These are phyloP conservation scores for Oopsacas minuta DNA, from an alignment of 37 sponge, comb jelly and placozoan species.

Conservation along the genomic window DNA sequence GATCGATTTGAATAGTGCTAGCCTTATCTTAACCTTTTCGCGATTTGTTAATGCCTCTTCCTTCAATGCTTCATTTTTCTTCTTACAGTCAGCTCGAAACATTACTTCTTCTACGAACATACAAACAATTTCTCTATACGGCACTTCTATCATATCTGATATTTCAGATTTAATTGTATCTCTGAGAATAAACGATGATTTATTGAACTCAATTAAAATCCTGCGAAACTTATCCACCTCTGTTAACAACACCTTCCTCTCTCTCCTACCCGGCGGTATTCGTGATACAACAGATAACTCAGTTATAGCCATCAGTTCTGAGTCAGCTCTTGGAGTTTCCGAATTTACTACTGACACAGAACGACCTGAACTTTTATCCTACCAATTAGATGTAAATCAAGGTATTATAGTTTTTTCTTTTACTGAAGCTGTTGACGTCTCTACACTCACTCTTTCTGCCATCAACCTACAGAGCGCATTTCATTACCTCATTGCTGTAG, in stretches of 20 bases:
- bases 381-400: conserved; percentile 17
- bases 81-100: neutral
- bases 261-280: neutral
- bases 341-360: neutral
- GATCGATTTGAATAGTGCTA: conserved; percentile 52
- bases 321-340: neutral
- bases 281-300: conserved; percentile 4
- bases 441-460: conserved; percentile 25
- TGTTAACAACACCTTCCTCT: conserved; percentile 37
- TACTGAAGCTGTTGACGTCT: conserved; percentile 51
- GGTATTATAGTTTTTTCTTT: conserved; percentile 21
- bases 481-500: neutral
- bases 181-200: conserved; percentile 28
- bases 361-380: neutral
- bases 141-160: conserved; percentile 19
- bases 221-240: conserved; percentile 33
- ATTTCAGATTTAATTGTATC: conserved; percentile 38
- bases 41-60: conserved; percentile 21
- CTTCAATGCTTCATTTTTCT: conserved; percentile 7
- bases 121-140: neutral
- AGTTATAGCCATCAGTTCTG: neutral
- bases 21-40: conserved; percentile 41
- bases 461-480: conserved; percentile 21
- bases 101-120: neutral
- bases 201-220: conserved; percentile 57